Percentiles rank a stretch among this genome's conserved stretches.
These are phyloP conservation scores for Sceloporus tristichus DNA, from an alignment of 2,113 vertebrate species.

Conservation along the genomic window DNA sequence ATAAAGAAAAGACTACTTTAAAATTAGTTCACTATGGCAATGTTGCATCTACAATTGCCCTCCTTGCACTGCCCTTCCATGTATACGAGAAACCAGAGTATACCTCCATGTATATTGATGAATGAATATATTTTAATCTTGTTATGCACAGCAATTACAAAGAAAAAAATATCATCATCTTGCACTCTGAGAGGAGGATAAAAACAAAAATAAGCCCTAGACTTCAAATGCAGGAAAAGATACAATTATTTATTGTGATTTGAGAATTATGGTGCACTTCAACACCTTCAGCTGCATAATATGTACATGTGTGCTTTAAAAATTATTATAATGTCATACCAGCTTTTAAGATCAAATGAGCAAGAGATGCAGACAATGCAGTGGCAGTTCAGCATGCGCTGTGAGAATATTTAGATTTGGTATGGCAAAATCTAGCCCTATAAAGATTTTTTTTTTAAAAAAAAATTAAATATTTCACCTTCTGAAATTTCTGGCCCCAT, in stretches of 20 bases:
- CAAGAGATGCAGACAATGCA: conserved; percentile 45
- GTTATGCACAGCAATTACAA: conserved; percentile 61
- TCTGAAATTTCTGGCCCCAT: conserved; percentile 64
- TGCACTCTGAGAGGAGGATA: conserved; percentile 54
- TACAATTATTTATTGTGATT: too few species aligned
- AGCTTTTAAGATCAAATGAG: conserved; percentile 64
- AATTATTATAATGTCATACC: conserved; percentile 68
- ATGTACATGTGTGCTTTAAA: conserved; percentile 55
- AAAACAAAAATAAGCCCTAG: conserved; percentile 64
- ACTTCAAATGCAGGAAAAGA: conserved; percentile 55
- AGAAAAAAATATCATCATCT: conserved; percentile 51
- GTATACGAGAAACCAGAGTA: conserved; percentile 21
- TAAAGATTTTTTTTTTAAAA: conserved; percentile 33
- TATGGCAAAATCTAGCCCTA: conserved; percentile 24
- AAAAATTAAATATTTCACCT: conserved; percentile 53
- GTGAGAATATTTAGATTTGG: neutral
- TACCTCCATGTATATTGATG: conserved; percentile 42
- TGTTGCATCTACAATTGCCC: conserved; percentile 68
- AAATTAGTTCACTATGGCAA: conserved; percentile 67
- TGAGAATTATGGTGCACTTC: conserved; percentile 54
- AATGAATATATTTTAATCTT: conserved; percentile 62
- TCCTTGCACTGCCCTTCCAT: conserved; percentile 63
- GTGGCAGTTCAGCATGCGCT: neutral
- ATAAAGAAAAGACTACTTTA: conserved; percentile 42
- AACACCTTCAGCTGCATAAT: conserved; percentile 49